Evolutionary conservation across 92 coral and sea anemone genomes (phyloP), one percentile per base, ranked within the genome.

Genomic region (Epizoanthus illoricatus): DNA sequence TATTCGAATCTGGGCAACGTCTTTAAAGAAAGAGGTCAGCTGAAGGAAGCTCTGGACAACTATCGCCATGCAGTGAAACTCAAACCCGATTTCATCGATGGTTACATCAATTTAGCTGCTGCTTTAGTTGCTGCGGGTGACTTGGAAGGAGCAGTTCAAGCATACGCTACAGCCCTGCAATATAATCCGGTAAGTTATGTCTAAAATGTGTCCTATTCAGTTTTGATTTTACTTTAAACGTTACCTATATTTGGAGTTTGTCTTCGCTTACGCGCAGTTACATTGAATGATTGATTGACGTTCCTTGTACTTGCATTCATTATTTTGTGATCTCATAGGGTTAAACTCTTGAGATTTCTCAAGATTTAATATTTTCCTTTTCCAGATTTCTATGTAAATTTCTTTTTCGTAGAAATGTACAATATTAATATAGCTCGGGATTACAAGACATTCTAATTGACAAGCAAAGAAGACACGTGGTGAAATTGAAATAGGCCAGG

Each of bases 41-140:
- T 97, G 71, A 97, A 97, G 73, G 99, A 97, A 23, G 99, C 99
- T 19, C 85, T 97, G 36, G 97, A 94, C 79, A 97, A 97, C 80
- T 97, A 97, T 81, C 95, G 99, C 85, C 99, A 97, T 72, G 99
- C 99, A 42, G 99, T 97, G 3, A 97, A 97, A 93, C 85, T 97
- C 69, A 97, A 97, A 84, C 99, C 99, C n/a, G 99, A 97, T 87
- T 97, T 97, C 79, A 97, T 97, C 79, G 99, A 97, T 89, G 99
- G 99, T 73, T 97, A 97, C 75, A 97, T 97, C 68, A 97, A 97
- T 80, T 86, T 97, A 80, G 99, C 99, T 80, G 99, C 99, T n/a
- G 99, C 99, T 16, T 88, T 97, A 24, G 99, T 97, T 41, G 99
- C 99, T 85, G 99, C 99, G 68, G 99, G 99, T 0, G 99, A 97